A percentile compares a stretch with the other conserved stretches of the same genome.
Evolutionary conservation across 1,140 invertebrate species (phyloP).

Genomic region (Idris sp.): DNA sequence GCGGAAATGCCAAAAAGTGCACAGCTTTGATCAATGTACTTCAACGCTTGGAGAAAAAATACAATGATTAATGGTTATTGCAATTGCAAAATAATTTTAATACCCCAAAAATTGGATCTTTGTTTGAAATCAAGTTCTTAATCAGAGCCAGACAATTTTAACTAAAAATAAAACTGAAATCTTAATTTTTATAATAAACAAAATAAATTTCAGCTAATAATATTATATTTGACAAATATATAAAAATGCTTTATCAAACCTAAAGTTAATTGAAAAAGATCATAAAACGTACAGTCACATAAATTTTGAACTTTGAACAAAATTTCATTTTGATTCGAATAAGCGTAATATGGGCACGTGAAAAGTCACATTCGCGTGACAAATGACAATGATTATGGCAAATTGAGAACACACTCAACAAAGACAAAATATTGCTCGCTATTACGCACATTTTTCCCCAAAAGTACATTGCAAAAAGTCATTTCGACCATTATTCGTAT

Average conservation of each 20-base stretch:
- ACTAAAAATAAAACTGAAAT: too few relatives aligned
- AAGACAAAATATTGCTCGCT: slow-evolving; percentile 21
- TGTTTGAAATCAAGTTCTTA: slow-evolving; percentile 8
- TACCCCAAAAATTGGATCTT: slow-evolving; percentile 45
- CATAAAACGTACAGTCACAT: slow-evolving; percentile 3
- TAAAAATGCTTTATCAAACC: too few relatives aligned
- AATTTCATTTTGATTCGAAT: slow-evolving; percentile 24
- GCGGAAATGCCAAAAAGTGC: slow-evolving; percentile 58
- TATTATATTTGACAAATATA: neutral
- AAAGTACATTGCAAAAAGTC: slow-evolving; percentile 41
- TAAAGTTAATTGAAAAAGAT: neutral
- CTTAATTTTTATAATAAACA: too few relatives aligned
- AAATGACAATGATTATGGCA: slow-evolving; percentile 42
- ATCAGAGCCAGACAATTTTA: too few relatives aligned
- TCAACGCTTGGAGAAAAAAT: slow-evolving; percentile 49
- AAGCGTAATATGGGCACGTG: slow-evolving; percentile 3
- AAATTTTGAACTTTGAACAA: slow-evolving; percentile 16
- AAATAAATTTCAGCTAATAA: neutral
- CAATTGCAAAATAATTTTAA: slow-evolving; percentile 39
- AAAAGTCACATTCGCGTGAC: slow-evolving; percentile 25
- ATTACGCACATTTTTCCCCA: slow-evolving; percentile 42
- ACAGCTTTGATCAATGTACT: slow-evolving; percentile 56
- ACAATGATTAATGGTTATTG: slow-evolving; percentile 42
- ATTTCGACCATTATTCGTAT: slow-evolving; percentile 21
- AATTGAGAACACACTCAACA: slow-evolving; percentile 24